Evolutionary conservation across 2,888 invertebrate species (phyloP).

Genomic region (Piscicola geometra): DNA sequence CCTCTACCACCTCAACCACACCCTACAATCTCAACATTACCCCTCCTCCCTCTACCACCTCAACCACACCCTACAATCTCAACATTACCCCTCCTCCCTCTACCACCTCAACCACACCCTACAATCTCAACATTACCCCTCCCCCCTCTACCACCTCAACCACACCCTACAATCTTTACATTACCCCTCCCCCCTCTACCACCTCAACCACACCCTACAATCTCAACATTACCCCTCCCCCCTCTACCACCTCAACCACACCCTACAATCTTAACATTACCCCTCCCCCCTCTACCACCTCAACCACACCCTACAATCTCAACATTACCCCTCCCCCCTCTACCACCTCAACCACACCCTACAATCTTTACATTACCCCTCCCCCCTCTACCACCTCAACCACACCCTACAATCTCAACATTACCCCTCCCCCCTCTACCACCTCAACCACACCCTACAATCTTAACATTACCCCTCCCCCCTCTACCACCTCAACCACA

Average conservation of each 20-base stretch:
- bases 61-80: neutral
- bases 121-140: neutral
- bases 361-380: no score
- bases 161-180: no score
- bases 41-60: neutral
- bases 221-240: no score
- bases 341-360: neutral
- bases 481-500: no score
- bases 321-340: neutral
- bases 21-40: no score
- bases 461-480: slow-evolving; percentile 73
- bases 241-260: slow-evolving; percentile 30
- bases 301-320: no score
- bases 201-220: neutral
- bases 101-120: no score
- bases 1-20: neutral
- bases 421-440: neutral
- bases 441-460: slow-evolving; percentile 35
- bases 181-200: neutral
- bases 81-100: neutral
- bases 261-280: slow-evolving; percentile 65
- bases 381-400: neutral
- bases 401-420: neutral
- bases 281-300: slow-evolving; percentile 60
- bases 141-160: neutral